Evolutionary conservation across 1,140 invertebrate species (phyloP), one percentile per base, ranked within the genome.

Genomic region (Trialeurodes vaporariorum): DNA sequence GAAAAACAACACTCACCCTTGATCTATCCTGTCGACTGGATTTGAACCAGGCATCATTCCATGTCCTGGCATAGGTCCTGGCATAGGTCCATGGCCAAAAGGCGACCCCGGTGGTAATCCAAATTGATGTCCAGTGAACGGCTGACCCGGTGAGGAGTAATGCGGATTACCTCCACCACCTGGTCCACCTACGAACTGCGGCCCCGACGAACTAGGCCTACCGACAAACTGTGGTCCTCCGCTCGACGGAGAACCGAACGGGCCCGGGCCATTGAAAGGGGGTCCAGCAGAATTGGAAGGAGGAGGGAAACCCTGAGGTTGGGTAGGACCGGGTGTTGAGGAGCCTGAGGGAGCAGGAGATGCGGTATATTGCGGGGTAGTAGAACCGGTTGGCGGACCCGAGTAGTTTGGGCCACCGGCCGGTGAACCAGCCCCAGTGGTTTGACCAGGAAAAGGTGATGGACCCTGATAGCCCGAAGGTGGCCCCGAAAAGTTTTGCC

Each of bases 331-430:
- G 2, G 87, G 87, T 27, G 87, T 88, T 21, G 87, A 88, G 58
- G 87, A 87, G n/a, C 87, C 87, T 26, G 86, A 87, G 1, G 87
- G 87, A 63, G 87, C 87, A 61, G 87, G 87, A 27, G 87, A 88
- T 25, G 87, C 86, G 69, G 85, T 88, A 75, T 88, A 89, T 73
- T 88, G 87, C 21, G 87, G 87, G 67, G 87, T 87, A 66, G 82
- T 86, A 25, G 86, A 87, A 58, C 87, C 86, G 2, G 87, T 85
- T 66, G 84, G 85, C 64, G 85, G 86, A 2, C 82, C 84, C 73
- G 86, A 85, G 75, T 85, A 86, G 49, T 83, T 78, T 25, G 82
- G 81, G 9, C 80, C 84, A 23, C 82, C 82, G 25, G 86, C 83
- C 63, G 85, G 85, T 74, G 85, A 86, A 23, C 83, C 83, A 65